These are phyloP conservation scores for Sebastes reedi DNA, from an alignment of 2,797 vertebrate genomes.

Conservation along the genomic window DNA sequence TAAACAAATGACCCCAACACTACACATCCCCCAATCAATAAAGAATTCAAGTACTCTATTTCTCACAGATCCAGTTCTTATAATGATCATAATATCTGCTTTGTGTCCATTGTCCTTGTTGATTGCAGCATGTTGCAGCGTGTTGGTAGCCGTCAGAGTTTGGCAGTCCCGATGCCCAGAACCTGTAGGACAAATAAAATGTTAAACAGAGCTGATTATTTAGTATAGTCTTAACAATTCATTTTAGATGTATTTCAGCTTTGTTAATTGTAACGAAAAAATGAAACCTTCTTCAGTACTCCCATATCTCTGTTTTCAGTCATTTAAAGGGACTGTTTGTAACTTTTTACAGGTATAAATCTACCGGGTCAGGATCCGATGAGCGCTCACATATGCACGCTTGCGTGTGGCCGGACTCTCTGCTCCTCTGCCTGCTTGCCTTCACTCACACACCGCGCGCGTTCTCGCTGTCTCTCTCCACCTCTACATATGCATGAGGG, in stretches of 20 bases:
- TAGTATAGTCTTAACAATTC: not conserved
- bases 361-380: no score
- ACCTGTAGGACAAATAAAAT: not conserved
- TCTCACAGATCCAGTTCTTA: conserved; percentile 1
- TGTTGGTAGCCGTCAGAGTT: accelerated
- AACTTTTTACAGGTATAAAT: no score
- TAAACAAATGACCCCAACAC: not conserved
- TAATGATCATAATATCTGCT: accelerated
- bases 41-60: not conserved
- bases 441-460: no score
- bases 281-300: no score
- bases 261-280: not conserved
- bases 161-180: not conserved
- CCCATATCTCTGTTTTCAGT: no score
- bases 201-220: not conserved
- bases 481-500: no score
- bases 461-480: no score
- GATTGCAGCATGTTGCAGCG: no score
- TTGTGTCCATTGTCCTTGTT: accelerated
- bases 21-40: accelerated
- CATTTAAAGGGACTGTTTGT: no score
- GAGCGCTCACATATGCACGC: no score
- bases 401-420: no score
- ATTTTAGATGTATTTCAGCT: not conserved
- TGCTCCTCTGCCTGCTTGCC: no score